phyloP scores from a whole-genome alignment of 2,888 invertebrate genomes.

The Drosophila macrospina region DNA sequence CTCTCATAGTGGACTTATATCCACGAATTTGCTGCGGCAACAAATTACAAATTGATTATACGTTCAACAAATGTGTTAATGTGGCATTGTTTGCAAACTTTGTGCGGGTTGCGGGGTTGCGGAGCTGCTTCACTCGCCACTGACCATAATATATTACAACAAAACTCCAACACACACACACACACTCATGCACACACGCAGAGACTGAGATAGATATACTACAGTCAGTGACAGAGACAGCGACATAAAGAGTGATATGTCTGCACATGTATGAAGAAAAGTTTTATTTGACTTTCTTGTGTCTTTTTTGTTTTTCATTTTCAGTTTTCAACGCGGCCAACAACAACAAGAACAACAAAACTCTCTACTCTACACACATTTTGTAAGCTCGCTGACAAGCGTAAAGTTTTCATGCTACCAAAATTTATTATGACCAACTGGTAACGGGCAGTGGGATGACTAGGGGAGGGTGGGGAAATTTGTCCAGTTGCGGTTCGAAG shows the following conservation, averaged over 20 bases:
- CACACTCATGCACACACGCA: too few relatives aligned
- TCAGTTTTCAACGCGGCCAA: conserved; percentile 57
- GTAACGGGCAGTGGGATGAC: too few relatives aligned
- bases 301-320: conserved; percentile 42
- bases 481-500: conserved; percentile 59
- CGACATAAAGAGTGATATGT: conserved; percentile 64
- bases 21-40: conserved; percentile 79
- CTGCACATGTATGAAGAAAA: conserved; percentile 63
- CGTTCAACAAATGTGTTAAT: conserved; percentile 82
- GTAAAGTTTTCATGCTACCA: conserved; percentile 65
- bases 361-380: conserved; percentile 47
- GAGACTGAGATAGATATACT: conserved; percentile 12
- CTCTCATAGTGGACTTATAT: conserved; percentile 66
- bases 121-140: conserved; percentile 56
- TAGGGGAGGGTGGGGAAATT: background rate
- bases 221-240: conserved; percentile 11
- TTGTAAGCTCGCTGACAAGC: conserved; percentile 74
- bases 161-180: conserved; percentile 43
- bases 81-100: conserved; percentile 80
- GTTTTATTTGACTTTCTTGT: conserved; percentile 55
- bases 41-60: conserved; percentile 83
- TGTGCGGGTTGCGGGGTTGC: conserved; percentile 48
- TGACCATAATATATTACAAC: conserved; percentile 77
- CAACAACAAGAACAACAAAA: too few relatives aligned
- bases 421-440: conserved; percentile 69